Conservation (phyloP, 2,888 invertebrate genomes). For the Cheilosia grossa region DNA sequence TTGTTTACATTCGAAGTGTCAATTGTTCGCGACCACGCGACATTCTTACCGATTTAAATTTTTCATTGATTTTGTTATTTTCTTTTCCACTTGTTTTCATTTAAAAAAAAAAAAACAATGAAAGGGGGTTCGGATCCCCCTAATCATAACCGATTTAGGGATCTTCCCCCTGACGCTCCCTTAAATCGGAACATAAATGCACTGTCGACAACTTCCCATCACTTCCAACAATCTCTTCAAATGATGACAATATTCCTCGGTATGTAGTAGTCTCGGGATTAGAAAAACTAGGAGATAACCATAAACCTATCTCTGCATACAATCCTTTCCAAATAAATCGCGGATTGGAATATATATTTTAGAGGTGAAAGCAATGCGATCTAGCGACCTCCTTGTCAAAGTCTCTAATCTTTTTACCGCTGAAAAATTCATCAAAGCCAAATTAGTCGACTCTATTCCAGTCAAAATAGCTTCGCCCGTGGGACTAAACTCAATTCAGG, state of each 20-base stretch:
- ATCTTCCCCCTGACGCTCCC: background rate
- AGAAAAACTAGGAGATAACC: background rate
- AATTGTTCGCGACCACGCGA: too few species aligned
- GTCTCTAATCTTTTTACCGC: background rate
- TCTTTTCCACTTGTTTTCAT: background rate
- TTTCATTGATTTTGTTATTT: too few species aligned
- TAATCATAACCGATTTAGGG: background rate
- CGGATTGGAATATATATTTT: slow-evolving; percentile 12
- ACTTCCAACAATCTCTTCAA: background rate
- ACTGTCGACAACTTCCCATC: background rate
- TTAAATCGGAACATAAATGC: slow-evolving; percentile 4
- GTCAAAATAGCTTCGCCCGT: slow-evolving; percentile 8
- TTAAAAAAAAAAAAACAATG: background rate
- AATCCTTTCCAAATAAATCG: slow-evolving; percentile 18
- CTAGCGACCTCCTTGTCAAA: background rate
- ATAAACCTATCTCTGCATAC: background rate
- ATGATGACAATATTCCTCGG: slow-evolving; percentile 1
- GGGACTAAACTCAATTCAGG: slow-evolving; percentile 12
- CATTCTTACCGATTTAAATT: too few species aligned
- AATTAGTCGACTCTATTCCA: slow-evolving; percentile 4
- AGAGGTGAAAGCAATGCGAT: slow-evolving; percentile 9
- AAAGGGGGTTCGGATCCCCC: background rate
- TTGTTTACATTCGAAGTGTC: too few species aligned
- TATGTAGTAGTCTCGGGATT: background rate
- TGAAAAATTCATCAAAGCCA: background rate